Base-by-base conservation (phyloP, 2,113 vertebrate species). In the Chionis minor region DNA sequence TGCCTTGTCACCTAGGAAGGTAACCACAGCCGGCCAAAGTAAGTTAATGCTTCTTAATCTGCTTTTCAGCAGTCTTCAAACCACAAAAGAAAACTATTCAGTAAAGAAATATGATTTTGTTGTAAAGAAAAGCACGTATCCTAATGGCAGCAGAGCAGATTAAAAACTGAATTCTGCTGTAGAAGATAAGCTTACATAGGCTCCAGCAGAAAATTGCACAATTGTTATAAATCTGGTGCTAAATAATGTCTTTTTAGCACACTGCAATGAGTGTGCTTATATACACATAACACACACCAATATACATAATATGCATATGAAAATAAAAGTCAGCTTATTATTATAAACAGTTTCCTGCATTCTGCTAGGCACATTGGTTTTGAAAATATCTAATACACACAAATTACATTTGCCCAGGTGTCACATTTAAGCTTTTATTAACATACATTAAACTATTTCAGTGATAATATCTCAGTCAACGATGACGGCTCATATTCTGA, bases 1-100 rank as follows among this genome's bases (percentile, higher is more conserved):
- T 99, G 99, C 93, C 99, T 99, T 45, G 99, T 99, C 96, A 99
- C 99, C 99, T 99, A 97, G 73, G 91, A 66, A 75, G 96, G 90
- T 38, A 94, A 89, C 89, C 96, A 90, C 84, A 90, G 5, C 1
- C 10, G 61, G 79, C 67, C 74, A 82, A 66, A 88, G 56, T 22
- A 78, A 96, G 66, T 89, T 93, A 95, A 86, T 77, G 74, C 91
- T 80, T 27, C 81, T 30, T 86, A 91, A 89, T 88, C 86, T 95
- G 86, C 91, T 95, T 91, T 94, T 89, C 27, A 30, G 70, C 54
- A 87, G 78, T 69, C 86, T 85, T 81, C 81, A 88, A 75, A 87
- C 65, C 66, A 92, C 80, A 83, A 66, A 87, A 95, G 71, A 86
- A 73, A 92, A 83, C 10, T 8, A 54, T 85, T 81, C 62, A 24